Percentiles rank a stretch among this genome's conserved stretches.
Conservation (phyloP, 2,888 invertebrate species). For the Lochmaea capreae region DNA sequence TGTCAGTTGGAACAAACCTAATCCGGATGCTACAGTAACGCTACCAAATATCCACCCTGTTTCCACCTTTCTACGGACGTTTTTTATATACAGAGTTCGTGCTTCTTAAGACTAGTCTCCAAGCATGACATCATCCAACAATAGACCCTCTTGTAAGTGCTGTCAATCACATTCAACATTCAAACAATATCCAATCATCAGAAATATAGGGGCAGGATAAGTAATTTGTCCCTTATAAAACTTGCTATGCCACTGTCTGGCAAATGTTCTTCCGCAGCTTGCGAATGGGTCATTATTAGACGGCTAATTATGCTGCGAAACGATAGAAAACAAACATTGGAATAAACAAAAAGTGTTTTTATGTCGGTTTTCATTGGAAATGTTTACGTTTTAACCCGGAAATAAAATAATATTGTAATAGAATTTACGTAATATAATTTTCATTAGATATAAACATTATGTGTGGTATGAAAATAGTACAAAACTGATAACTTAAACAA, state of each 20-base stretch:
- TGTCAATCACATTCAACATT: no score
- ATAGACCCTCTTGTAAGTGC: no score
- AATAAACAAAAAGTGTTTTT: constrained; percentile 19
- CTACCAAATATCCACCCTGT: no score
- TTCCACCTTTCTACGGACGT: no score
- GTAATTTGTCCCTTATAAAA: background rate
- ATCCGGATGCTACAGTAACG: no score
- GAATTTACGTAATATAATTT: background rate
- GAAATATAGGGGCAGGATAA: no score
- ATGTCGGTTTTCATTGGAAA: background rate
- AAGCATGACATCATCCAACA: no score
- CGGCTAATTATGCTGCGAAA: constrained; percentile 22
- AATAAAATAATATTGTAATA: constrained; percentile 20
- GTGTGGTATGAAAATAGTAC: constrained; percentile 1
- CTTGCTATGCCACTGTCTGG: background rate
- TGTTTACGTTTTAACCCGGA: constrained; percentile 22
- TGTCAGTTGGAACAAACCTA: no score
- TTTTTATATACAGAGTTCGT: no score
- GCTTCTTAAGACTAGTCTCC: no score
- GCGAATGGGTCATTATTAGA: constrained; percentile 16
- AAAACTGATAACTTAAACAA: background rate
- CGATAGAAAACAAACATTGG: constrained; percentile 15
- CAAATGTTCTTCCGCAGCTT: constrained; percentile 22
- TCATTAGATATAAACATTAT: background rate
- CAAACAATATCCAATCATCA: no score